Base-by-base conservation (phyloP, 2,113 vertebrate genomes). In the Rhagologus leucostigma region DNA sequence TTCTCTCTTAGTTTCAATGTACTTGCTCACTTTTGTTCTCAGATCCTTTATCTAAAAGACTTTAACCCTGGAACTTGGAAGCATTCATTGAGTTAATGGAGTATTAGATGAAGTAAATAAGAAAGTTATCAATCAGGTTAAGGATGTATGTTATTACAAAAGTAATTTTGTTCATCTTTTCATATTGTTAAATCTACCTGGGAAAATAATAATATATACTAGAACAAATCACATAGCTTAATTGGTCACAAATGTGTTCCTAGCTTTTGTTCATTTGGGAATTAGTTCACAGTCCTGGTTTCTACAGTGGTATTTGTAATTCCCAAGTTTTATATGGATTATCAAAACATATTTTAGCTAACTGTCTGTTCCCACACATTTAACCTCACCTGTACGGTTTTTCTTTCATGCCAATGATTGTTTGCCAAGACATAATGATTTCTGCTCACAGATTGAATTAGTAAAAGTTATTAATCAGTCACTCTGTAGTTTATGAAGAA, bases 61-160 rank as follows among this genome's bases (percentile, higher is more conserved):
- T 78, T 55, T 68, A 79, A 75, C 21, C 23, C 12, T 35, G 32
- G 29, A 30, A 96, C 93, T 52, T 77, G 69, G 69, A 81, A 86
- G 26, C 37, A 70, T 70, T 59, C 64, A 90, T n/a, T 56, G 44
- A 91, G 18, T 65, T 67, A 84, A 84, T 81, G 17, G 91, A 69
- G 22, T 75, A 56, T 75, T 87, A 73, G 55, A 46, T 37, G 26
- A 92, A 90, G 52, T 90, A 96, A 90, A 95, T 60, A 95, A 86
- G 67, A 84, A 70, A 87, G 37, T 46, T 74, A 69, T 59, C 46
- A 13, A n/a, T 85, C 42, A 73, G 21, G 46, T 57, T 76, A 93
- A 89, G 64, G 26, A 89, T 39, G 9, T 37, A 56, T 50, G 33
- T n/a, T 91, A 68, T 52, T 94, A 87, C 1, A 8, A 79, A 0